Evolutionary conservation across 2,888 invertebrate genomes (phyloP).

Genomic region (Drosophila barbarae): DNA sequence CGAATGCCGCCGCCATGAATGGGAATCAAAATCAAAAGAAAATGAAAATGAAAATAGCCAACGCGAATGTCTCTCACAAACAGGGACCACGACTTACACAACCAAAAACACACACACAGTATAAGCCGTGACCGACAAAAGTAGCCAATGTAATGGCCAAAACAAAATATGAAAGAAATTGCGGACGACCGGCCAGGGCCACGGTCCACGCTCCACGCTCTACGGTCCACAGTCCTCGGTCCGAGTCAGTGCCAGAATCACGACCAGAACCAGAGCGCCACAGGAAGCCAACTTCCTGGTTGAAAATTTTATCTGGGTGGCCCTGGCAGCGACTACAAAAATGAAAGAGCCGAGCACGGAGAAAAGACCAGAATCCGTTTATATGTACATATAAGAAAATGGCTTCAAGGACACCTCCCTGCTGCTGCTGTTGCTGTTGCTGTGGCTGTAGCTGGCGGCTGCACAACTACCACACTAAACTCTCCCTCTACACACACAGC

Average conservation of each 20-base stretch:
- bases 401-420: constrained; percentile 65
- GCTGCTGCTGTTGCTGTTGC: constrained; percentile 19
- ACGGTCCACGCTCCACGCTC: constrained; percentile 20
- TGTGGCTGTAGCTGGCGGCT: constrained; percentile 36
- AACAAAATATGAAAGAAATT: constrained; percentile 58
- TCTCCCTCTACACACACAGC: constrained; percentile 17
- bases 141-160: constrained; percentile 68
- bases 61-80: constrained; percentile 42
- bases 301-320: constrained; percentile 63
- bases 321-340: constrained; percentile 46
- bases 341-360: constrained; percentile 16
- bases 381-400: constrained; percentile 64
- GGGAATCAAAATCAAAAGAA: constrained; percentile 48
- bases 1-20: constrained; percentile 48
- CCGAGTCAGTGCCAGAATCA: constrained; percentile 12
- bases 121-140: constrained; percentile 51
- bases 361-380: constrained; percentile 55
- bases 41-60: constrained; percentile 54
- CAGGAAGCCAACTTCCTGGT: constrained; percentile 67
- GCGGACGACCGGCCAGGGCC: constrained; percentile 32
- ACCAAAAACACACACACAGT: constrained; percentile 9
- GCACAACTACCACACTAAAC: constrained; percentile 36
- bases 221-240: not conserved
- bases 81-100: constrained; percentile 29
- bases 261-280: constrained; percentile 36